Conservation (phyloP, 2,888 invertebrate genomes). For the Pachymerium ferrugineum region DNA sequence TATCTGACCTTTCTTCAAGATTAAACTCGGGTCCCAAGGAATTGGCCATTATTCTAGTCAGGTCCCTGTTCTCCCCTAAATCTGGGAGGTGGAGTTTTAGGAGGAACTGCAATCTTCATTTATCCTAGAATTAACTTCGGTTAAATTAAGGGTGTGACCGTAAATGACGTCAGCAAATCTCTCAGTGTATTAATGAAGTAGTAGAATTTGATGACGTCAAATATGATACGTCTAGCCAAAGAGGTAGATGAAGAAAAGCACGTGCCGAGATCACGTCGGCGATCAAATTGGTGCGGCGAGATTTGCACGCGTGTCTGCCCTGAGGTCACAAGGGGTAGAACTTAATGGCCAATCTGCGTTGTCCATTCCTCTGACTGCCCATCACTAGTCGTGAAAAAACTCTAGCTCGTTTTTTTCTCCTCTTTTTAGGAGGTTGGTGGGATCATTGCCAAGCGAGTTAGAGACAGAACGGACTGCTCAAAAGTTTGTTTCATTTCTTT, state of each 20-base stretch:
- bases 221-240: background rate
- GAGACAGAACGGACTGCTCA: constrained; percentile 9
- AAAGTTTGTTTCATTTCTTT: constrained; percentile 1
- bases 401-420: background rate
- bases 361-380: constrained; percentile 24
- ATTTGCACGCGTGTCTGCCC: constrained; percentile 25
- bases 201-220: background rate
- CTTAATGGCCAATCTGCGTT: constrained; percentile 25
- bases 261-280: constrained; percentile 22
- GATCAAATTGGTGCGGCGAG: constrained; percentile 27
- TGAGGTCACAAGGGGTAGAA: constrained; percentile 10
- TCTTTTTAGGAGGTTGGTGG: constrained; percentile 18
- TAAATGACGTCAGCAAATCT: background rate
- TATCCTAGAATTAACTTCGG: background rate
- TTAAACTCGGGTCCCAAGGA: background rate
- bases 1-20: constrained; percentile 9
- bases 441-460: constrained; percentile 25
- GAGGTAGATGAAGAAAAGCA: background rate
- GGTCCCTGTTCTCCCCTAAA: no score
- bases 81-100: constrained; percentile 19
- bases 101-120: constrained; percentile 15
- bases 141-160: background rate
- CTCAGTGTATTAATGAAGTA: background rate
- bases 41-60: constrained; percentile 6
- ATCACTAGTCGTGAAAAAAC: constrained; percentile 17